Base-by-base conservation (phyloP, 1,140 invertebrate genomes). In the Drosophila littoralis region DNA sequence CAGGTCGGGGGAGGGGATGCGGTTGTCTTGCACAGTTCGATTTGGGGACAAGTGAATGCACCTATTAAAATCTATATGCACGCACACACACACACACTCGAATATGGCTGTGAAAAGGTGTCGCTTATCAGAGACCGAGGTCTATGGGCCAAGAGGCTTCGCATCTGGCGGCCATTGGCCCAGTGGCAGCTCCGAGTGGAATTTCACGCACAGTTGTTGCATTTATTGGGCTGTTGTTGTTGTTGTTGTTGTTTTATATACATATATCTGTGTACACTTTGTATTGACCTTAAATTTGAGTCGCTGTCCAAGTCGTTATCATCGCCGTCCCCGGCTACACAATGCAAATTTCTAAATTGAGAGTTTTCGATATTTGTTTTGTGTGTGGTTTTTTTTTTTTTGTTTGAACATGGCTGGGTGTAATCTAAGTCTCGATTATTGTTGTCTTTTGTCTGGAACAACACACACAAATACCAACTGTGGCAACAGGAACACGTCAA, bases 31-130 rank as follows among this genome's bases (percentile, higher is more conserved):
- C 17, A 7, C 17, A 68, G 69, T 58, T 81, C 69, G 75, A 65
- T 80, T 68, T 13, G 51, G 22, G 6, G 6, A 38, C 52, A 60
- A 63, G 79, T 82, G 79, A 81, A 82, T 82, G 79, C 59, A 82
- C 79, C 79, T 64, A 82, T 74, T 55, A 77, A 69, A 45, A 36
- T 36, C 52, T 3, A 40, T 5, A n/a, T n/a, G n/a, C n/a, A n/a
- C n/a, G n/a, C n/a, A n/a, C n/a, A n/a, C n/a, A n/a, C n/a, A n/a
- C n/a, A 28, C 4, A 28, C 22, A 3, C 3, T 4, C 22, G 22
- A 28, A 28, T 38, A n/a, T 35, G 13, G 33, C 10, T 7, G 15
- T 12, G 52, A 42, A 76, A 36, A 77, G 64, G 65, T 77, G 54
- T 55, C 60, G 51, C 51, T 57, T 57, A 57, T 77, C 74, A 61